phyloP scores from a whole-genome alignment of 2,113 vertebrate species.

The Odocoileus virginianus region DNA sequence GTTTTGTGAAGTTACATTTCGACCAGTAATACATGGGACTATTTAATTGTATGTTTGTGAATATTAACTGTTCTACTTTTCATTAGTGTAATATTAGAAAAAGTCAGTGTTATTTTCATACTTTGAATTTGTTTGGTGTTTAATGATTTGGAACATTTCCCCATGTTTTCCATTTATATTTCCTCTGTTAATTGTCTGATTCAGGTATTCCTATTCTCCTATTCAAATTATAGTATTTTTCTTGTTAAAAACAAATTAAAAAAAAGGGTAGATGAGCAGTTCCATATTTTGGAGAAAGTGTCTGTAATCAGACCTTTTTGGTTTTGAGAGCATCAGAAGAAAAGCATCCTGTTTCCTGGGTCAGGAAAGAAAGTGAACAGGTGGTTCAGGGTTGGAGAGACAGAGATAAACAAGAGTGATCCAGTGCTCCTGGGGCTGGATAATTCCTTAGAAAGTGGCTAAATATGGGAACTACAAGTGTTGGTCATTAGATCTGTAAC shows the following conservation, averaged over 20 bases:
- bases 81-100: background rate
- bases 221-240: background rate
- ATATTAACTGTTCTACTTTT: background rate
- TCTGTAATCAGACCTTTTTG: background rate
- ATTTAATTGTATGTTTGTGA: background rate
- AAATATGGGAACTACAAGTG: background rate
- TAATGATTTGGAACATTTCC: background rate
- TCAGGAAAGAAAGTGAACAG: background rate
- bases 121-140: background rate
- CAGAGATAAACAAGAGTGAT: background rate
- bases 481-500: background rate
- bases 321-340: background rate
- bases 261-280: background rate
- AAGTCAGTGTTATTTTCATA: background rate
- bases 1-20: background rate
- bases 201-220: background rate
- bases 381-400: background rate
- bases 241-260: background rate
- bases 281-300: background rate
- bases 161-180: background rate
- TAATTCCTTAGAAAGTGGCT: background rate
- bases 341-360: background rate
- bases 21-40: background rate
- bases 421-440: too few species aligned
- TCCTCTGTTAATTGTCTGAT: background rate